These are phyloP conservation scores for Microtus richardsoni DNA, from an alignment of 2,113 vertebrate genomes.

Conservation along the genomic window DNA sequence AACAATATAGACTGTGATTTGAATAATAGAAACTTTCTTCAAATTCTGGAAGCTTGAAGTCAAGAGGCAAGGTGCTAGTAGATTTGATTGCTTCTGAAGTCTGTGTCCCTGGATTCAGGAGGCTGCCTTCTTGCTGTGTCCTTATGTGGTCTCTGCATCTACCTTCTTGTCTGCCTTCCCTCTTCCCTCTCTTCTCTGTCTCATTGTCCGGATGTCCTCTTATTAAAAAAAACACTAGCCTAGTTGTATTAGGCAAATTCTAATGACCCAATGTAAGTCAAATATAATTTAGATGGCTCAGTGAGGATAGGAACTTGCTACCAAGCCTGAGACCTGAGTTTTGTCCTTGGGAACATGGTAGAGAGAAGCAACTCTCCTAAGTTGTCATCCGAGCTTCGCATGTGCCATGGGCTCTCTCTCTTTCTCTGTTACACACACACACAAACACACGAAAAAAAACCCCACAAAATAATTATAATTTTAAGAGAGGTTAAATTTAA, in stretches of 20 bases:
- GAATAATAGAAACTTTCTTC: neutral
- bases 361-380: neutral
- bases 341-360: neutral
- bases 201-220: neutral
- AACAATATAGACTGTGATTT: neutral
- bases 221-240: neutral
- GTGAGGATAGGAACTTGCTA: neutral
- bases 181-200: neutral
- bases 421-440: neutral
- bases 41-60: neutral
- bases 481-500: neutral
- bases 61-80: neutral
- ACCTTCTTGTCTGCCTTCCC: neutral
- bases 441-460: neutral
- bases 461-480: neutral
- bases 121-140: neutral
- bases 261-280: neutral
- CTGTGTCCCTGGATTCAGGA: neutral
- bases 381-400: neutral
- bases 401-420: neutral
- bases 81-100: neutral
- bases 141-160: neutral
- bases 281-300: neutral
- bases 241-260: neutral
- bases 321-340: neutral